These are phyloP conservation scores for Agrilus planipennis DNA, from an alignment of 1,140 invertebrate species.

Conservation along the genomic window DNA sequence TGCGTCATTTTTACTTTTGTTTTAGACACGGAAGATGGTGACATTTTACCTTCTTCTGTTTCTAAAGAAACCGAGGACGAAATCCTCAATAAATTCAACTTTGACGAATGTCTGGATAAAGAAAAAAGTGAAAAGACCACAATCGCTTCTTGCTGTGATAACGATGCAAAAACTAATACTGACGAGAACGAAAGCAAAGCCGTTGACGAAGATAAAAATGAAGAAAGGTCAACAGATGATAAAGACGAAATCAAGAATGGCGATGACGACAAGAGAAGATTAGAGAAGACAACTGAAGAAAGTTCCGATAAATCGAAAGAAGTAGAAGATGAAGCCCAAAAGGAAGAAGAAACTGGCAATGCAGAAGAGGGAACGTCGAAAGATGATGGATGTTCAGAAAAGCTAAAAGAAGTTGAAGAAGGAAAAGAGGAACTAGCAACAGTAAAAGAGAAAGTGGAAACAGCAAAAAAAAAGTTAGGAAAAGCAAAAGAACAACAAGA, in stretches of 20 bases:
- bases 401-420: not conserved
- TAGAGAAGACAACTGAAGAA: conserved; percentile 30
- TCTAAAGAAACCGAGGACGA: conserved; percentile 5
- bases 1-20: too few relatives aligned
- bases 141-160: too few relatives aligned
- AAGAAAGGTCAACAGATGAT: conserved; percentile 3
- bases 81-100: conserved; percentile 6
- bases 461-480: not conserved
- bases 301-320: conserved; percentile 36
- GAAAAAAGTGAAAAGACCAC: conserved; percentile 2
- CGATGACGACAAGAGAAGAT: conserved; percentile 10
- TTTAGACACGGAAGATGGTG: too few relatives aligned
- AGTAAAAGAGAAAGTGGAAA: conserved; percentile 1
- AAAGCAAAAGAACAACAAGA: not conserved
- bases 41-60: too few relatives aligned
- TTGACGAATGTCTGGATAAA: not conserved
- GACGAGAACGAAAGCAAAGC: too few relatives aligned
- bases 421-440: not conserved
- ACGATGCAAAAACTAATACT: too few relatives aligned
- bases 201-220: not conserved
- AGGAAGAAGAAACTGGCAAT: conserved; percentile 4
- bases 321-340: conserved; percentile 31
- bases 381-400: not conserved
- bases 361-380: conserved; percentile 1
- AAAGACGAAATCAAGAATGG: conserved; percentile 3